Base-by-base conservation (phyloP, 2,888 invertebrate genomes). In the Drosophila niveifrons region DNA sequence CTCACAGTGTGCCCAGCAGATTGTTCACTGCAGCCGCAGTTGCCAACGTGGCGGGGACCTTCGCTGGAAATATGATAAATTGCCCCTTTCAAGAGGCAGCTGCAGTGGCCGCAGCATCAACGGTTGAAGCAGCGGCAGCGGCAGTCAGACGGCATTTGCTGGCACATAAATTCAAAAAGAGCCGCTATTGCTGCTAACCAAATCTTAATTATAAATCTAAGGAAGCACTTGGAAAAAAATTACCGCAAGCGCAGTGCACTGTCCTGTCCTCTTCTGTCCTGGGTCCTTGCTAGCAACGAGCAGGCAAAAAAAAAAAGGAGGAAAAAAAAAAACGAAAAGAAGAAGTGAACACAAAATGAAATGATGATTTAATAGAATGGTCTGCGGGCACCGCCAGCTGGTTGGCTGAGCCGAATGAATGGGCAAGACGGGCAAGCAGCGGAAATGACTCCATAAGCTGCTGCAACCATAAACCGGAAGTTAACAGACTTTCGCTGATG, bases 151-250 rank as follows among this genome's bases (percentile, higher is more conserved):
- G 66, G 52, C 75, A 78, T 70, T 78, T 77, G 79, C 80, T 66
- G 81, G 81, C 75, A 80, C 89, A 89, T 90, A 90, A 90, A 90
- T 90, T 90, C 80, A 84, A 71, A 88, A 80, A 88, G 88, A 80
- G 83, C 75, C 81, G 75, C 88, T 90, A 87, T 90, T 91, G 79
- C 76, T 90, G 79, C 87, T 83, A 89, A 90, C 91, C 90, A 90
- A 90, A 90, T 90, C 90, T 90, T 90, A 90, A 90, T 90, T 90
- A 91, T 91, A 90, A 90, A 90, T 90, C 90, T 91, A 90, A 90
- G 90, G 90, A 91, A 90, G 87, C 86, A 77, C 85, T 78, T 85
- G 81, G 78, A 81, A 79, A 80, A 80, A 75, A 88, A 88, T 87
- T 87, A 87, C 83, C 88, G 76, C 83, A 83, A 83, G 88, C 85